Evolutionary conservation across 92 coral and sea anemone genomes (phyloP), one percentile per base, ranked within the genome.

Genomic region (Porites rus): DNA sequence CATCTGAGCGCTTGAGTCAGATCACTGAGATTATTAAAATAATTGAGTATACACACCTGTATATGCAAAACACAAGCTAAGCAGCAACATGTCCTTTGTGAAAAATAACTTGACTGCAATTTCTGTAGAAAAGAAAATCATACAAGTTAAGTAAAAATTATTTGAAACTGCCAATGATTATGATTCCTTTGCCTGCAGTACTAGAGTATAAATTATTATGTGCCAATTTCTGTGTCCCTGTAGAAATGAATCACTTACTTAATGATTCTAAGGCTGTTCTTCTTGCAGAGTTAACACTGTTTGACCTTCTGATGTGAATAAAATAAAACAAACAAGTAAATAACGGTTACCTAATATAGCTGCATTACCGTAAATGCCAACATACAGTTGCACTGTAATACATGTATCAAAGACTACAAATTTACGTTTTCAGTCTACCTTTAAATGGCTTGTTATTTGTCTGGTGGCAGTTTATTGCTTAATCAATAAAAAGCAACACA

Each of bases 21-120:
- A 19, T 67, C 13, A 19, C 3, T 67, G 72, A 11, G 12, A 10
- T 6, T 67, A 19, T 19, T n/a, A 1, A 6, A 14, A 67, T 19
- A 12, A 67, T 4, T 19, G 28, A 5, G 3, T 19, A 6, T 10
- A 51, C 51, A 7, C 7, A 96, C 98, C 98, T 80, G 98, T 96
- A 78, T 96, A 96, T 6, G 95, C 96, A 91, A 92, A 96, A 82
- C 97, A 94, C 53, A 96, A 50, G 60, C 93, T 90, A n/a, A 96
- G 88, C 2, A 92, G 88, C 20, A 96, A 16, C 96, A 94, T 94
- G 13, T 92, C 94, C 79, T 67, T 92, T 10, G 98, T 94, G 63
- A 88, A 56, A 82, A 96, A 92, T 38, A 96, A 76, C 68, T 78
- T 86, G 22, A 84, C 60, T 1, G 98, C 92, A 24, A 82, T 84